Percentiles rank a stretch among this genome's conserved stretches.
Conservation (phyloP, 2,888 invertebrate species). For the Pyrochroa serraticornis region DNA sequence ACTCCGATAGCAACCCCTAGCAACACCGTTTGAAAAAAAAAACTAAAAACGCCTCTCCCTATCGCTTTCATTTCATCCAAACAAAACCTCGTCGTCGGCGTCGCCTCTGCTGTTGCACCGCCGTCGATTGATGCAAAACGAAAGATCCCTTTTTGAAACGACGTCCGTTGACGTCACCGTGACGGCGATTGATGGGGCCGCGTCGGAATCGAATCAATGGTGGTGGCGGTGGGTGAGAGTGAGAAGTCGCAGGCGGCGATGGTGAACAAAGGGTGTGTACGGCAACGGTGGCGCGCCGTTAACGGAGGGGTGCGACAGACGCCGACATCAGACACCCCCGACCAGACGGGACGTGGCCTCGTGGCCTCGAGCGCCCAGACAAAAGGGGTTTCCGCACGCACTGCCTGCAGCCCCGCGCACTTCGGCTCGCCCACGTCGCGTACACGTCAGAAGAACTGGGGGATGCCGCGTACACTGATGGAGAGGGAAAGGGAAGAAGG, state of each 20-base stretch:
- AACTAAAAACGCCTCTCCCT: too few relatives aligned
- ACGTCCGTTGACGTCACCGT: too few relatives aligned
- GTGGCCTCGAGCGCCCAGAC: constrained; percentile 37
- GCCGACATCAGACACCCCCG: constrained; percentile 31
- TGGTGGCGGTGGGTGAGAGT: constrained; percentile 8
- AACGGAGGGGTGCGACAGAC: constrained; percentile 22
- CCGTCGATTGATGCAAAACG: too few relatives aligned
- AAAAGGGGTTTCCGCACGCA: constrained; percentile 39
- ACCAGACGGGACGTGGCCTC: constrained; percentile 38
- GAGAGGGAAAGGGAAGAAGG: background rate
- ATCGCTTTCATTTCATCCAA: too few relatives aligned
- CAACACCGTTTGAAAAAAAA: too few relatives aligned
- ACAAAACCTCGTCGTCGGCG: too few relatives aligned
- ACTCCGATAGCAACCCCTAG: too few relatives aligned
- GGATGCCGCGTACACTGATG: background rate
- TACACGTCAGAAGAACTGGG: background rate
- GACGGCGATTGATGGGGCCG: too few relatives aligned
- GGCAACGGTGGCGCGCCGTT: constrained; percentile 21
- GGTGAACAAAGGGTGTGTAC: constrained; percentile 17
- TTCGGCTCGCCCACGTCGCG: background rate
- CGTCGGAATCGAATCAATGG: constrained; percentile 5
- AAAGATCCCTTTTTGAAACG: too few relatives aligned
- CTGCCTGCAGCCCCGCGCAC: constrained; percentile 6
- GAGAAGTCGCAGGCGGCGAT: constrained; percentile 4
- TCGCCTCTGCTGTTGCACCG: too few relatives aligned